phyloP scores from a whole-genome alignment of 2,797 vertebrate species.

The Octomys mimax region DNA sequence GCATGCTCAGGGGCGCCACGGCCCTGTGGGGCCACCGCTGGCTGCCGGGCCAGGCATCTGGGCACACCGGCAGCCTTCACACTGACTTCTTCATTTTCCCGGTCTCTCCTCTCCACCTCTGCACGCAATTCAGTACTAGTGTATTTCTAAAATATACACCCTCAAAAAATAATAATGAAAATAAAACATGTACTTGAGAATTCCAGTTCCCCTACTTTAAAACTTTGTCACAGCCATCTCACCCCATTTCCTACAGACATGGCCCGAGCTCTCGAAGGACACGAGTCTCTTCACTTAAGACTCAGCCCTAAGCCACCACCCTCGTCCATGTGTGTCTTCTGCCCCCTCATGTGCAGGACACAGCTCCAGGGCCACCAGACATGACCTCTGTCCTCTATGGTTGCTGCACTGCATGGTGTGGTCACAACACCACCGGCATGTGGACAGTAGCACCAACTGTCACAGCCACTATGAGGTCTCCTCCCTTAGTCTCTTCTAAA shows the following conservation, averaged over 20 bases:
- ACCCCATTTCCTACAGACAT: background rate
- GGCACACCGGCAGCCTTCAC: background rate
- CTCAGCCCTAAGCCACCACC: background rate
- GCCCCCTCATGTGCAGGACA: background rate
- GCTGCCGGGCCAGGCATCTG: background rate
- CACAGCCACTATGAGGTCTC: background rate
- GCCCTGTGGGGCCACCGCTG: background rate
- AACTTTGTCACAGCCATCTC: background rate
- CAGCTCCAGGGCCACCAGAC: no score
- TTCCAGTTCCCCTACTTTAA: background rate
- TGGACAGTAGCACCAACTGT: background rate
- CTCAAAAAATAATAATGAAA: no score
- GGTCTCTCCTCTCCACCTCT: background rate
- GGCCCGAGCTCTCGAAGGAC: background rate
- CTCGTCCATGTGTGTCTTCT: background rate
- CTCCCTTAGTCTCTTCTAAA: background rate
- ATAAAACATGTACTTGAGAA: background rate
- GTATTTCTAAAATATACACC: background rate
- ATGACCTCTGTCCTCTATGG: background rate
- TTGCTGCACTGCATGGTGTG: background rate
- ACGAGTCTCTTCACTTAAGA: background rate
- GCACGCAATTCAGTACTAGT: background rate
- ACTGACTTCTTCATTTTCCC: background rate
- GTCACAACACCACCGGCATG: background rate
- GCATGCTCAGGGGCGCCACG: background rate